Base-by-base conservation (phyloP, 2,888 invertebrate genomes). In the Oligia latruncula region DNA sequence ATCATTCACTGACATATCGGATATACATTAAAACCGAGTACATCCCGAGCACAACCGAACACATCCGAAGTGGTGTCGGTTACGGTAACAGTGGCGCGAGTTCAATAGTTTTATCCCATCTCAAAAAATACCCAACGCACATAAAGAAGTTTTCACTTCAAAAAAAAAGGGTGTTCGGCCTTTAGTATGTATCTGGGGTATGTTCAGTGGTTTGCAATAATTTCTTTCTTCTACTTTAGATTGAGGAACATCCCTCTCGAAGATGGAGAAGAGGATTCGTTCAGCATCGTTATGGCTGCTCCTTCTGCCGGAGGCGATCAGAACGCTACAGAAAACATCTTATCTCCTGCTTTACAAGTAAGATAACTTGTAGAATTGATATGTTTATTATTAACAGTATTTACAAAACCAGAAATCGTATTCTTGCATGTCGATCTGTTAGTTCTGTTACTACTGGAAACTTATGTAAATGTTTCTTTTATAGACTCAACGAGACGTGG, bases 401-500 rank as follows among this genome's bases (percentile, higher is more conserved):
- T 71, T 6, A n/a, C 17, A n/a, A 62, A 40, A 40, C 11, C 6
- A n/a, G 0, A 40, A 71, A 60, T 6, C 4, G 5, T 40, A n/a
- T n/a, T n/a, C n/a, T n/a, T n/a, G n/a, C n/a, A 71, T 40, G 20
- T 13, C 1, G n/a, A 40, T 60, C 46, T 11, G 20, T 11, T 29
- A 70, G 29, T 70, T 52, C 17, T 17, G 11, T 60, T n/a, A 62
- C 4, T n/a, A 43, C n/a, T 6, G 40, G 4, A 17, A 11, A 64
- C 11, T 71, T 40, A n/a, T 4, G 71, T 60, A n/a, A 72, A 23
- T 52, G 2, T 46, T 46, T 64, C 9, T 40, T 40, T 35, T 6
- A 20, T 58, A 98, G 97, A 98, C 99, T 23, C 99, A 99, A 95
- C 97, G 98, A 62, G 99, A 99, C 92, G 98, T 99, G 82, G 99